Evolutionary conservation across 2,797 vertebrate genomes (phyloP), one percentile per base, ranked within the genome.

Genomic region (Crax fasciolata): DNA sequence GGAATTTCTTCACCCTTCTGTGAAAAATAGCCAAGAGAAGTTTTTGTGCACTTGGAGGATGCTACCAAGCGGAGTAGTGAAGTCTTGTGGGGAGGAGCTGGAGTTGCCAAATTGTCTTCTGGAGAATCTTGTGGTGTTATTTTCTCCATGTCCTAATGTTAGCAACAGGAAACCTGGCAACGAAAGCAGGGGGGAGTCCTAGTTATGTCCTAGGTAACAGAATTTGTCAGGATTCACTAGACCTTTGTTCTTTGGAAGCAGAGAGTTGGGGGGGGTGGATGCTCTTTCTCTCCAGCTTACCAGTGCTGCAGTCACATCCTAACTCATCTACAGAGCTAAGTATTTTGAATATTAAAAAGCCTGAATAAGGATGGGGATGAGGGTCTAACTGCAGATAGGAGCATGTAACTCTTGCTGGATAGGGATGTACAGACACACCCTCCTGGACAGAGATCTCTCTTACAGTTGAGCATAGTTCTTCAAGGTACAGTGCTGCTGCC

Each of bases 341-440:
- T 52, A 41, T 70, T 72, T 62, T 39, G 57, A 2, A 24, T 66
- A 48, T 44, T 73, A 73, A 79, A 62, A 49, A 11, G 52, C 39
- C 63, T 30, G 3, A 32, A 3, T 41, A 13, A 51, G 35, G 43
- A 12, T 1, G 14, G 75, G 19, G 41, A 4, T 25, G n/a, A 55
- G 41, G 20, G 13, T 4, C 30, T 51, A 30, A 10, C 35, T 75
- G 30, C 19, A 38, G 49, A 9, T n/a, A 16, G 2, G 9, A 20
- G 39, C 10, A 20, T 2, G 0, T 24, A 32, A 17, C 28, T 48
- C 17, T 2, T n/a, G n/a, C 52, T 21, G 35, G 39, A 27, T 6
- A 21, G 44, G 44, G 46, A 17, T 35, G 72, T 16, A 7, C 49
- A 61, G 74, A n/a, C 13, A 35, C 16, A 3, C 28, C 15, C 4